Percentiles rank a stretch among this genome's conserved stretches.
These are phyloP conservation scores for Harpagus bidentatus DNA, from an alignment of 2,113 vertebrate species.

Conservation along the genomic window DNA sequence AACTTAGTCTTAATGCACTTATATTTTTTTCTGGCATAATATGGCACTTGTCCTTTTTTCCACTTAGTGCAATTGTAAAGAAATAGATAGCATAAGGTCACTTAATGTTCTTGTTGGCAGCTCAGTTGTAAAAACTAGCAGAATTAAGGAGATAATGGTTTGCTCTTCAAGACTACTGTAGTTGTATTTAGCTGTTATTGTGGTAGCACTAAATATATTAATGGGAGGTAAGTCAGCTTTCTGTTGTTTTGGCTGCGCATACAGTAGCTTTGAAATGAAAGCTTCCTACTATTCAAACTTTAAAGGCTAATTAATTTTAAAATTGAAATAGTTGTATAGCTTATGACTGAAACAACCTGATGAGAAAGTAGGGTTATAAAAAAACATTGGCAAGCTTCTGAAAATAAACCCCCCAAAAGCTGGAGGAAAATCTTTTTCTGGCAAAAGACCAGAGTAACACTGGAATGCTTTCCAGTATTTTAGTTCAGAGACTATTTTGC, in stretches of 20 bases:
- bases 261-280: not conserved
- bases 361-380: not conserved
- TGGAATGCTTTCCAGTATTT: not conserved
- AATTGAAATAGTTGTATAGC: not conserved
- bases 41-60: not conserved
- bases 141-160: not conserved
- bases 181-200: not conserved
- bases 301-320: not conserved
- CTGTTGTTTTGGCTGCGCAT: not conserved
- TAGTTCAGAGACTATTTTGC: not conserved
- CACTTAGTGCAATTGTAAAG: not conserved
- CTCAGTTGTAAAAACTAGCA: not conserved
- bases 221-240: not conserved
- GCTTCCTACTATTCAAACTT: not conserved
- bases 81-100: not conserved
- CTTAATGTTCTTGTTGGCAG: not conserved
- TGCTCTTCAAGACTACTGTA: not conserved
- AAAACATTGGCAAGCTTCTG: not conserved
- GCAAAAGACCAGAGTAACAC: not conserved
- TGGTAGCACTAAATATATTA: not conserved
- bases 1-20: not conserved
- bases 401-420: not conserved
- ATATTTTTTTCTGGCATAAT: not conserved
- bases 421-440: not conserved
- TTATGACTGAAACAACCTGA: not conserved